A percentile compares a stretch with the other conserved stretches of the same genome.
Evolutionary conservation across 2,888 invertebrate species (phyloP).

Genomic region (Aphrophora alni): DNA sequence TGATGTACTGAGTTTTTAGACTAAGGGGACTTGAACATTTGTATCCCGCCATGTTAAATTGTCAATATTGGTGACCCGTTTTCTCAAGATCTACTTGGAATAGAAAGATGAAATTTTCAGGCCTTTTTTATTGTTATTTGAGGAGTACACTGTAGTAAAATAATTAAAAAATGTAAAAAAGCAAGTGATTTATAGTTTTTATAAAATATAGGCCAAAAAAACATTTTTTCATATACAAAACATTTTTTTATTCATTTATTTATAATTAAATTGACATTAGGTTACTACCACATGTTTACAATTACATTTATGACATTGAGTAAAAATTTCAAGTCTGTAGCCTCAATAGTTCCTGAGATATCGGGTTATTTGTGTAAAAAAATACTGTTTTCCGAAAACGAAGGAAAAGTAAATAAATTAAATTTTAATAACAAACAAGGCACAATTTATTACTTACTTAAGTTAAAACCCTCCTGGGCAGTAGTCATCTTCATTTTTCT

Average conservation of each 20-base stretch:
- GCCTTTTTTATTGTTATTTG: not conserved
- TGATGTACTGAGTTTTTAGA: too few species aligned
- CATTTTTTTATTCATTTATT: not conserved
- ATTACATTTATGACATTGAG: not conserved
- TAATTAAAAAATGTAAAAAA: not conserved
- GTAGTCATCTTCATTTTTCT: not conserved
- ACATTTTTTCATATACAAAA: too few species aligned
- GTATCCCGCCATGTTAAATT: not conserved
- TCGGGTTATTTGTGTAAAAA: constrained; percentile 11
- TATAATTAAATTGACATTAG: not conserved
- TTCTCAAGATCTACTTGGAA: not conserved
- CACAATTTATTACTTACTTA: not conserved
- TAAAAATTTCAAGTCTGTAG: not conserved
- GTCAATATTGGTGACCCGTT: not conserved
- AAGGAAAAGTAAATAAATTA: not conserved
- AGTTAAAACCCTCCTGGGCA: constrained; percentile 12
- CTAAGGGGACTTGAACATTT: not conserved
- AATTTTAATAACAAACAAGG: not conserved
- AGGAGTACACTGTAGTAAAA: not conserved
- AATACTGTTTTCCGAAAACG: constrained; percentile 6
- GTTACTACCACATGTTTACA: not conserved
- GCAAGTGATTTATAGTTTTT: too few species aligned
- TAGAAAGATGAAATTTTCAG: not conserved
- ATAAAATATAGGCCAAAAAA: too few species aligned
- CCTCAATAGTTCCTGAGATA: not conserved